Evolutionary conservation across 2,797 vertebrate species (phyloP).

Genomic region (Hoplostethus mediterraneus): DNA sequence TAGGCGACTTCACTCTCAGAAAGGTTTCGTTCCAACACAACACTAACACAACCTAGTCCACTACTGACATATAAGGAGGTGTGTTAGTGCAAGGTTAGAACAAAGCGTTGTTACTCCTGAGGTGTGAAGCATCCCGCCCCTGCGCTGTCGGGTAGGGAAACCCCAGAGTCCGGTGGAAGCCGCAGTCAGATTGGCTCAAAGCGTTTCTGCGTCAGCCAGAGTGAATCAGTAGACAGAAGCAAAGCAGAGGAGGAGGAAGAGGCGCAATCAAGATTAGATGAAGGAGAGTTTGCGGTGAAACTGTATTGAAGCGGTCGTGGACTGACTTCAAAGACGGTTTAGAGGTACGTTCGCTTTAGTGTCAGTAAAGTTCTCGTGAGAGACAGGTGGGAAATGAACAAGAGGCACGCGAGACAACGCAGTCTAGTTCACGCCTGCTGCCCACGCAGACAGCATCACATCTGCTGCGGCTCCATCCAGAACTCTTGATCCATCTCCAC

Average conservation of each 20-base stretch:
- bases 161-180: constrained; percentile 22
- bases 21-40: constrained; percentile 24
- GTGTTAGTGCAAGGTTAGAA: constrained; percentile 46
- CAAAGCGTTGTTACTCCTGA: constrained; percentile 6
- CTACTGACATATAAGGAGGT: background rate
- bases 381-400: constrained; percentile 2
- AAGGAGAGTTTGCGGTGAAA: constrained; percentile 17
- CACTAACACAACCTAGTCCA: background rate
- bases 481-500: constrained; percentile 14
- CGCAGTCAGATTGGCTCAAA: constrained; percentile 46
- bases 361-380: background rate
- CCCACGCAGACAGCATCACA: constrained; percentile 1
- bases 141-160: constrained; percentile 8
- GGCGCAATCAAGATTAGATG: constrained; percentile 21
- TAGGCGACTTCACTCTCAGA: constrained; percentile 1
- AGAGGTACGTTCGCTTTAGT: background rate
- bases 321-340: background rate
- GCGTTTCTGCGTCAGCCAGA: constrained; percentile 32
- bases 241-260: constrained; percentile 26
- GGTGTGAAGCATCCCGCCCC: constrained; percentile 18
- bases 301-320: constrained; percentile 1
- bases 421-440: background rate
- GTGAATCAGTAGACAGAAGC: constrained; percentile 21
- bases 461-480: constrained; percentile 23
- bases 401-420: background rate